These are phyloP conservation scores for Helarctos malayanus DNA, from an alignment of 2,797 vertebrate genomes.

Conservation along the genomic window DNA sequence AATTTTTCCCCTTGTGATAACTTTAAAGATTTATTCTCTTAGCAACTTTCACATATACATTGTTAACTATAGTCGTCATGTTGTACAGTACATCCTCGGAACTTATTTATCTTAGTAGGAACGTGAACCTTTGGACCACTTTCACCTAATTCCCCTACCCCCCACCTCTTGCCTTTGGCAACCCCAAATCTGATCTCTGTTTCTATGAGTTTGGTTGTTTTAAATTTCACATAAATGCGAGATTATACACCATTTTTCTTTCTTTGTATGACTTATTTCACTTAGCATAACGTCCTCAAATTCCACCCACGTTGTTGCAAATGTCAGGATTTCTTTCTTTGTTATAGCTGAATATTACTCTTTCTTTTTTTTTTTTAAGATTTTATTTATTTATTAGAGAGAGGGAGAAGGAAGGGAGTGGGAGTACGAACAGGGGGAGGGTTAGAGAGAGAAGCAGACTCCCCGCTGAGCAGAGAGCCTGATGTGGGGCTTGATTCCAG, in stretches of 20 bases:
- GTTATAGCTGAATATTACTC: not conserved
- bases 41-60: not conserved
- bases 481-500: too few relatives aligned
- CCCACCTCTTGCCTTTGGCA: not conserved
- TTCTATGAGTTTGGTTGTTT: not conserved
- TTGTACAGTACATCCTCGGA: not conserved
- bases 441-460: too few relatives aligned
- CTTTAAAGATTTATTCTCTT: not conserved
- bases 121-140: not conserved
- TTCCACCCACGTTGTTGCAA: not conserved
- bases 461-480: too few relatives aligned
- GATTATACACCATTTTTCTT: not conserved
- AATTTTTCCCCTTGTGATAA: not conserved
- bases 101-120: not conserved
- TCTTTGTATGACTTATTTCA: not conserved
- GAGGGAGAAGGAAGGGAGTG: too few relatives aligned
- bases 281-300: not conserved
- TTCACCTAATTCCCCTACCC: not conserved
- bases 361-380: too few relatives aligned
- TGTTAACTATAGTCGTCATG: not conserved
- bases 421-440: too few relatives aligned
- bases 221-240: not conserved
- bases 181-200: not conserved
- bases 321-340: not conserved
- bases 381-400: too few relatives aligned